These are phyloP conservation scores for Anastrepha ludens DNA, from an alignment of 1,140 invertebrate species.

Conservation along the genomic window DNA sequence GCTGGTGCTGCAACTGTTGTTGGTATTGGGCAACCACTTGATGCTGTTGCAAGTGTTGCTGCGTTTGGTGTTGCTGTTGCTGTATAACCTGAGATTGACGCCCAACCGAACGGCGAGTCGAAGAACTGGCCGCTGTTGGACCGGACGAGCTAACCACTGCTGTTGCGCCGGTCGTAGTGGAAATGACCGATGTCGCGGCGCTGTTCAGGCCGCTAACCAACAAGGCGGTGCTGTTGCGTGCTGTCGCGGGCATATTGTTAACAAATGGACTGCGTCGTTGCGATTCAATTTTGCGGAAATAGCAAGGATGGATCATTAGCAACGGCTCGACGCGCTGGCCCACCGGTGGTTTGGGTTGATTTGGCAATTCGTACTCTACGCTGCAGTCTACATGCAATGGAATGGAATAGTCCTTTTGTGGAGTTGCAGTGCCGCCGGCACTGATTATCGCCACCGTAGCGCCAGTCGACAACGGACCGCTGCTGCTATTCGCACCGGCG, in stretches of 20 bases:
- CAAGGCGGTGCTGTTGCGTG: conserved; percentile 62
- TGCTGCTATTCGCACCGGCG: conserved; percentile 51
- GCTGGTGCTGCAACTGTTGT: conserved; percentile 60
- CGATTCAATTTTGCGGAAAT: conserved; percentile 86
- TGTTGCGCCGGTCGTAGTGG: conserved; percentile 52
- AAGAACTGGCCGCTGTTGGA: conserved; percentile 61
- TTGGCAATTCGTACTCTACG: conserved; percentile 89
- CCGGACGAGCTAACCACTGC: conserved; percentile 56
- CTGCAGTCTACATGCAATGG: conserved; percentile 89
- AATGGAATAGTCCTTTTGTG: conserved; percentile 83
- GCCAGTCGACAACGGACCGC: conserved; percentile 5
- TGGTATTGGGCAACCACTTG: conserved; percentile 57
- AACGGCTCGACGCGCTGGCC: conserved; percentile 84
- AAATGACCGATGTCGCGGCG: background rate
- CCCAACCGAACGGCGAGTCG: conserved; percentile 60
- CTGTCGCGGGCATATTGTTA: conserved; percentile 79
- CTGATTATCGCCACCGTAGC: background rate
- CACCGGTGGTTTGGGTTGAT: conserved; percentile 86
- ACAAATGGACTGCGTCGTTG: conserved; percentile 85
- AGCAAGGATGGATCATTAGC: conserved; percentile 90
- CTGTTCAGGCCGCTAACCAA: conserved; percentile 57
- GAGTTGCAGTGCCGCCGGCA: conserved; percentile 42
- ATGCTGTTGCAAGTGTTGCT: conserved; percentile 67
- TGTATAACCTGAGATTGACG: conserved; percentile 65
- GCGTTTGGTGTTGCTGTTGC: conserved; percentile 64